Evolutionary conservation across 2,797 vertebrate genomes (phyloP).

Genomic region (Arrhamphus sclerolepis): DNA sequence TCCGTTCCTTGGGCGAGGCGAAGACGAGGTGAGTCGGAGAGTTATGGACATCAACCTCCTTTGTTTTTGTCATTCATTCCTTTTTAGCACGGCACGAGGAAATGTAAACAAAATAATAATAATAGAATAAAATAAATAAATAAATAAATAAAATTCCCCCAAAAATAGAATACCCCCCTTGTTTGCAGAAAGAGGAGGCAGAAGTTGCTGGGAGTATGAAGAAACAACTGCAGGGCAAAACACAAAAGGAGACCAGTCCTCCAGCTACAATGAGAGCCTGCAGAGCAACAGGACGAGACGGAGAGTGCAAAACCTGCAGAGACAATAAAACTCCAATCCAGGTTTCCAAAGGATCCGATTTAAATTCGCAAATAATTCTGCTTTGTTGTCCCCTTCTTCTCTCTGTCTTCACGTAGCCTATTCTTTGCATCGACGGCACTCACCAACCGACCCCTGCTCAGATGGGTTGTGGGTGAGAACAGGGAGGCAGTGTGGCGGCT

Average conservation of each 20-base stretch:
- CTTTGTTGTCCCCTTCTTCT: conserved; percentile 40
- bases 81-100: conserved; percentile 54
- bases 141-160: too few species aligned
- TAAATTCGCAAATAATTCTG: conserved; percentile 3
- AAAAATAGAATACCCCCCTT: too few species aligned
- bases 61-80: conserved; percentile 89
- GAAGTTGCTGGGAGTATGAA: conserved; percentile 50
- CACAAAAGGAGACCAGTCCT: conserved; percentile 59
- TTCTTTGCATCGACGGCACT: conserved; percentile 3
- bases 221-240: conserved; percentile 57
- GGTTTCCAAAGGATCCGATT: background rate
- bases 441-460: conserved; percentile 38
- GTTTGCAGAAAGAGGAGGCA: conserved; percentile 36
- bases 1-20: conserved; percentile 82
- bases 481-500: conserved; percentile 37
- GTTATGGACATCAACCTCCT: conserved; percentile 83
- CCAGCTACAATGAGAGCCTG: conserved; percentile 17
- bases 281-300: conserved; percentile 37
- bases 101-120: conserved; percentile 67
- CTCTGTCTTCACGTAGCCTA: conserved; percentile 1
- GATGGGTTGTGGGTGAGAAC: conserved; percentile 40
- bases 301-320: conserved; percentile 16
- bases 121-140: too few species aligned
- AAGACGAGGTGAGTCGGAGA: conserved; percentile 76
- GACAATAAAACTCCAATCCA: background rate